Conservation (phyloP, 2,888 invertebrate genomes). For the Teleogryllus oceanicus region DNA sequence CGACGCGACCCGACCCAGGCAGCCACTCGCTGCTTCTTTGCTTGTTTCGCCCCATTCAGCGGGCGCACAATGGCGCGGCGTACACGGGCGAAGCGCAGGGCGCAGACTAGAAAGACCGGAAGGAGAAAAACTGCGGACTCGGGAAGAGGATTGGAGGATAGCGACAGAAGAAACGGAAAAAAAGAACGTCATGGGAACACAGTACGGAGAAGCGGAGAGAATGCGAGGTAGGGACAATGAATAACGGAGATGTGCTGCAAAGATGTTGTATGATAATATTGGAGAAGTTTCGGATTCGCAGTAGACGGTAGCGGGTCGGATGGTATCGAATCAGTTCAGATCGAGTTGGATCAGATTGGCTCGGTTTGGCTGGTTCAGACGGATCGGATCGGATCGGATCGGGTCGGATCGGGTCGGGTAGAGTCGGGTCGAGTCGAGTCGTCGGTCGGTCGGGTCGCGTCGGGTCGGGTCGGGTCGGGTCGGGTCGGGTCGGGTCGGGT, state of each 20-base stretch:
- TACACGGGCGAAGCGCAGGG: too few species aligned
- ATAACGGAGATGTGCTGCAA: too few species aligned
- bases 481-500: constrained; percentile 12
- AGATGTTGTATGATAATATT: too few species aligned
- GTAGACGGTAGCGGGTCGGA: constrained; percentile 19
- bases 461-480: constrained; percentile 11
- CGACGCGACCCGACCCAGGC: background rate
- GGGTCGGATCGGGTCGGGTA: constrained; percentile 11
- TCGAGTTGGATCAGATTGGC: constrained; percentile 24
- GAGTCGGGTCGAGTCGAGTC: background rate
- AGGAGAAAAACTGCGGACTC: too few species aligned
- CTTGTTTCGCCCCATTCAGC: constrained; percentile 1
- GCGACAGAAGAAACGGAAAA: too few species aligned
- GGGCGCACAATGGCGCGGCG: background rate
- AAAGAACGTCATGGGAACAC: too few species aligned
- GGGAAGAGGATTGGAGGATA: too few species aligned
- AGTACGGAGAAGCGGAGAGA: too few species aligned
- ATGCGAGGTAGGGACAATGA: too few species aligned
- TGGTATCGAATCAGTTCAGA: constrained; percentile 25
- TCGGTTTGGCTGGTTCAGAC: constrained; percentile 22
- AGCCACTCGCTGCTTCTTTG: background rate
- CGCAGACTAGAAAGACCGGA: too few species aligned
- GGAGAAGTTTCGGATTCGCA: background rate
- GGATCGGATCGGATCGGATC: background rate
- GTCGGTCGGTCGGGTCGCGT: constrained; percentile 18